phyloP scores from a whole-genome alignment of 2,888 invertebrate genomes.

The Bombylius discolor region DNA sequence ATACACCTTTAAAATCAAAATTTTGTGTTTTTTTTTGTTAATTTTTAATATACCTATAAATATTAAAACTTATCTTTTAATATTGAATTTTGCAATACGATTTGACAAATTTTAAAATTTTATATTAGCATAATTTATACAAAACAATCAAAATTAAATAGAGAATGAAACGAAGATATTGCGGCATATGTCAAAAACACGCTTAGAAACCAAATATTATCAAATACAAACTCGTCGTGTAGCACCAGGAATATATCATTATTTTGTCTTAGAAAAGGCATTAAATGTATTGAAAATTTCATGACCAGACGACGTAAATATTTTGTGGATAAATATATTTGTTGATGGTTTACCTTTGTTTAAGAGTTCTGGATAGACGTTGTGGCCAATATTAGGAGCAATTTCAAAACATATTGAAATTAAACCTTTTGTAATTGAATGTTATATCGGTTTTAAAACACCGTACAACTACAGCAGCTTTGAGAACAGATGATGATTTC shows the following conservation, averaged over 20 bases:
- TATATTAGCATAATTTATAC: too few relatives aligned
- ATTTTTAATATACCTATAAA: too few relatives aligned
- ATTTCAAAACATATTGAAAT: background rate
- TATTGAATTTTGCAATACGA: too few relatives aligned
- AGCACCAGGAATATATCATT: background rate
- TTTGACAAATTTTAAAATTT: too few relatives aligned
- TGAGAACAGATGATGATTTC: constrained; percentile 4
- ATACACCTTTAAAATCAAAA: too few relatives aligned
- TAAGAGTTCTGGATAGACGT: constrained; percentile 2
- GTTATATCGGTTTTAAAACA: background rate
- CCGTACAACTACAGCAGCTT: background rate
- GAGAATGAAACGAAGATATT: too few relatives aligned
- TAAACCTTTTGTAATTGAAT: background rate
- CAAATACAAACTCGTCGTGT: too few relatives aligned
- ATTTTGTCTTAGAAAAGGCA: background rate
- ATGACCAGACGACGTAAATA: background rate
- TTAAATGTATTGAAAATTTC: background rate
- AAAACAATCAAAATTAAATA: too few relatives aligned
- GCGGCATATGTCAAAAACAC: too few relatives aligned
- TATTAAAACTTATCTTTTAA: too few relatives aligned
- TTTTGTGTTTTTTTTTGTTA: too few relatives aligned
- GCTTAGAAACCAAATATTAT: too few relatives aligned
- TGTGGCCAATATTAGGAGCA: constrained; percentile 8
- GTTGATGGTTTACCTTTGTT: background rate
- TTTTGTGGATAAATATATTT: background rate